Evolutionary conservation across 1,140 invertebrate genomes (phyloP), one percentile per base, ranked within the genome.

Genomic region (Lanistes nyassanus): DNA sequence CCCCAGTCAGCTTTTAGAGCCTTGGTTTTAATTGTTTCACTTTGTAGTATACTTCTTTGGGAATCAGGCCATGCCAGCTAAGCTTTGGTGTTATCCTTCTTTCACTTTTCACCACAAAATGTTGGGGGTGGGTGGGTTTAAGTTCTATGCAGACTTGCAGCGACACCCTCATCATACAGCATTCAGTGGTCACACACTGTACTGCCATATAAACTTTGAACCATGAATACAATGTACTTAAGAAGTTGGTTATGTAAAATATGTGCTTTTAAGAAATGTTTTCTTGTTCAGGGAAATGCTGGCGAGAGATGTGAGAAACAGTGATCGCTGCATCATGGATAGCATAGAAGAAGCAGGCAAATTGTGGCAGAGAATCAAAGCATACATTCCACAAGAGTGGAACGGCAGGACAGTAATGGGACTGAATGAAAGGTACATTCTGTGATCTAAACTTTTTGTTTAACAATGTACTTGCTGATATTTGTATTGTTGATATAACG

Each of bases 361-460:
- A 74, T 39, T 84, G 19, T 84, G 82, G 82, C 56, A 79, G 37
- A 55, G 80, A 31, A 81, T 84, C n/a, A 80, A 82, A 77, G 31
- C 64, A 23, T 81, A 77, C 64, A 67, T 84, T 23, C 82, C 83
- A 1, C 39, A 58, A 26, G 74, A 55, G 3, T 84, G 75, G 62
- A 64, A 69, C 2, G 42, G 62, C 4, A 26, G 71, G n/a, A 67
- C 53, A 68, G 76, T 81, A 2, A n/a, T 83, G 2, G 82, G 80
- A 21, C 53, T 84, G 5, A 84, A 84, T 78, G 83, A 84, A 79
- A 80, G 83, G 83, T 84, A 79, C n/a, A n/a, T n/a, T n/a, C n/a
- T n/a, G n/a, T n/a, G n/a, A n/a, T n/a, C n/a, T n/a, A n/a, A n/a
- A n/a, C n/a, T n/a, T n/a, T n/a, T n/a, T n/a, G n/a, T n/a, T n/a